Conservation (phyloP, 2,797 vertebrate species). For the Coreius guichenoti region DNA sequence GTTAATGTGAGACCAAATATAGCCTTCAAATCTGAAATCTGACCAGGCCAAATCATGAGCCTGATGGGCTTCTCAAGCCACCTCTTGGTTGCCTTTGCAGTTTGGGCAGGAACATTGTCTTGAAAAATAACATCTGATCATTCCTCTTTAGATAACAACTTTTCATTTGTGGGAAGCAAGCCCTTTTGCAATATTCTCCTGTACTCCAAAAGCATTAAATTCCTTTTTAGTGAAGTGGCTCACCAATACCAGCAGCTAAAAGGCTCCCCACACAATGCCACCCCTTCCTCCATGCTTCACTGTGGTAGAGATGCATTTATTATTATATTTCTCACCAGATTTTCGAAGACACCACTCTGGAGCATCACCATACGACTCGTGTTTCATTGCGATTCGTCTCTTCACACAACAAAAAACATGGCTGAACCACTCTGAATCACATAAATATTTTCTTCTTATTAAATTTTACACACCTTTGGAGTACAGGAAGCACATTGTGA, state of each 20-base stretch:
- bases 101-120: no score
- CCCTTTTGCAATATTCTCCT: no score
- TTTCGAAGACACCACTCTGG: neutral
- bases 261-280: neutral
- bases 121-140: no score
- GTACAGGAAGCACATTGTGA: neutral
- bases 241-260: neutral
- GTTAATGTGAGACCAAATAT: neutral
- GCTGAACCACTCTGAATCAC: neutral
- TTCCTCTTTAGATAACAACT: no score
- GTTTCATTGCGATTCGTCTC: neutral
- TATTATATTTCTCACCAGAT: neutral
- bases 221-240: neutral
- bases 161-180: no score
- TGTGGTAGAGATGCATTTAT: neutral
- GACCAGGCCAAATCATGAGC: neutral
- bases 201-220: neutral
- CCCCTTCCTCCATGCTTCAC: neutral
- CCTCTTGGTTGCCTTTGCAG: no score
- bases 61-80: neutral
- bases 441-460: conserved; percentile 1
- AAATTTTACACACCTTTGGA: conserved; percentile 11
- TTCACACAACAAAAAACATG: neutral
- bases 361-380: neutral
- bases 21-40: neutral